Base-by-base conservation (phyloP, 2,888 invertebrate genomes). In the Dysmachus trigonus region DNA sequence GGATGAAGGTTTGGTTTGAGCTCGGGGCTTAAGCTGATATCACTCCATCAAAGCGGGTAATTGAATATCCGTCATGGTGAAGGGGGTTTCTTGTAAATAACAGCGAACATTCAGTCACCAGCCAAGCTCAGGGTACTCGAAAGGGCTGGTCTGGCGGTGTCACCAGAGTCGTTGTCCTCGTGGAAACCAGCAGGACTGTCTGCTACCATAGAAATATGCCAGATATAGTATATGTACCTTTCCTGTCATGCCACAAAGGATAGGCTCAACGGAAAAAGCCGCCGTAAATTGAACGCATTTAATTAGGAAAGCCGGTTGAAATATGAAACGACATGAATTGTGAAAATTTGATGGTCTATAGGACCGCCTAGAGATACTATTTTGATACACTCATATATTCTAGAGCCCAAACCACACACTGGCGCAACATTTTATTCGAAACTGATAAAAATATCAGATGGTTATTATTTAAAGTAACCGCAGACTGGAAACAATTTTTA, bases 31-130 rank as follows among this genome's bases (percentile, higher is more conserved):
- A 77, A 77, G 47, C 47, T 77, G 77, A 77, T 76, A 76, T 77
- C 77, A 77, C 30, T 77, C 77, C 47, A 47, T 77, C 77, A 77
- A 77, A 77, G 77, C 77, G 77, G 77, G 77, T 77, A 77, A 77
- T 77, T 77, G 77, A 77, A 77, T 77, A 77, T 77, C 77, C 77
- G 77, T 47, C 77, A 47, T 47, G 47, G 77, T 47, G 77, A 77
- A 47, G 62, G 77, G 77, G 77, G 76, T 77, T 47, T 51, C 47
- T 47, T 47, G 77, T 77, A 47, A 47, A 47, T 47, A 77, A 31
- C 62, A 62, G 7, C 62, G 62, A 22, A 22, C 62, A 62, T 22
- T 27, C 62, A 62, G 62, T 27, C 62, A 47, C 30, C 47, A 35
- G 76, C 35, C 38, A 77, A 51, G 30, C 51, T 41, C 77, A 41